A percentile compares a stretch with the other conserved stretches of the same genome.
Evolutionary conservation across 2,113 vertebrate genomes (phyloP).

Genomic region (Camelus dromedarius): DNA sequence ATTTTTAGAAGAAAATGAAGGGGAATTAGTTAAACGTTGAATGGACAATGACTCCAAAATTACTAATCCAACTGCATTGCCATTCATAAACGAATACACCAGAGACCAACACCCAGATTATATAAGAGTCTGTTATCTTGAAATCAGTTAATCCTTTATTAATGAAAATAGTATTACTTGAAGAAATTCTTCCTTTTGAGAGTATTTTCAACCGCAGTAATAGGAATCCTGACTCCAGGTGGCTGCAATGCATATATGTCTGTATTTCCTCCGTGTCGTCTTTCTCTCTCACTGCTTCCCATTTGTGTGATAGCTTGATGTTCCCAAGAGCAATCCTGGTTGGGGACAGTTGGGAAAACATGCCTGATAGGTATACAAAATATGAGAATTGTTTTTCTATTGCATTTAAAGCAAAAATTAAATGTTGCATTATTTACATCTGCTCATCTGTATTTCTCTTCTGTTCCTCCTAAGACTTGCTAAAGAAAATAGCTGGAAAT

Average conservation of each 20-base stretch:
- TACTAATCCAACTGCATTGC: background rate
- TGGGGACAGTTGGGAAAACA: background rate
- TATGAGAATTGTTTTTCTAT: background rate
- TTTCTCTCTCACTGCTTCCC: background rate
- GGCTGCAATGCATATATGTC: background rate
- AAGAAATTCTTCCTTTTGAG: background rate
- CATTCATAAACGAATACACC: background rate
- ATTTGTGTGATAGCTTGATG: background rate
- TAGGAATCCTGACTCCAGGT: background rate
- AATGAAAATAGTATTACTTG: background rate
- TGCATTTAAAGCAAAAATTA: background rate
- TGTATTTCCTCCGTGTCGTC: background rate
- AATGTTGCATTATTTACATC: background rate
- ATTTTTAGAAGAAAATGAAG: background rate
- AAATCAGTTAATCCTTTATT: background rate
- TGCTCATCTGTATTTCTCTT: background rate
- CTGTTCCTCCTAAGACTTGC: background rate
- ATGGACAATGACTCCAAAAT: background rate
- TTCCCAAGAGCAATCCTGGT: background rate
- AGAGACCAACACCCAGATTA: background rate
- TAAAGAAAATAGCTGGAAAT: background rate
- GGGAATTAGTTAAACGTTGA: background rate
- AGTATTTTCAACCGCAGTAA: background rate
- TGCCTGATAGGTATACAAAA: background rate
- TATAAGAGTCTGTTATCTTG: background rate